phyloP scores from a whole-genome alignment of 1,140 invertebrate species.

The Papilio helenus region DNA sequence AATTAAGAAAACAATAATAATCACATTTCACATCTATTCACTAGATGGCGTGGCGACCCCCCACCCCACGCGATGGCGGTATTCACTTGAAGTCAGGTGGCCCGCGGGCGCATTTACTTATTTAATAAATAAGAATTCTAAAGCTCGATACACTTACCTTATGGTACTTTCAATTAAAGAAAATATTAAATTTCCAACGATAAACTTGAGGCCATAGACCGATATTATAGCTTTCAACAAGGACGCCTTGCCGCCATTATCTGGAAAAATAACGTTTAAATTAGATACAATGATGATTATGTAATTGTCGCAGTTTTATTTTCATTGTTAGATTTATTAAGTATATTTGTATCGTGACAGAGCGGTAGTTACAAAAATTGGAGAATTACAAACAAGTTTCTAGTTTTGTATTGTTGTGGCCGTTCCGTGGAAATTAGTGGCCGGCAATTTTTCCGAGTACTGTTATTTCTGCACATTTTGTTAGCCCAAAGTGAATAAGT shows the following conservation, averaged over 20 bases:
- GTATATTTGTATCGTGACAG: too few relatives aligned
- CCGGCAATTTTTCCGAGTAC: too few relatives aligned
- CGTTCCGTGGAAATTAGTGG: too few relatives aligned
- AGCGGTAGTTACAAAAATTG: too few relatives aligned
- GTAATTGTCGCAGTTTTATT: too few relatives aligned
- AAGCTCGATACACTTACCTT: slow-evolving; percentile 51
- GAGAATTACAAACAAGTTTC: too few relatives aligned
- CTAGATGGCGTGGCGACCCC: too few relatives aligned
- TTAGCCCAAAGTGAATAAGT: background rate
- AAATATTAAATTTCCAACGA: slow-evolving; percentile 62
- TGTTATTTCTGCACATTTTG: background rate
- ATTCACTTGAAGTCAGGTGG: too few relatives aligned
- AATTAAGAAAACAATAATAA: background rate
- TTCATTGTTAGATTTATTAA: too few relatives aligned
- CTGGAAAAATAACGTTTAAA: slow-evolving; percentile 49
- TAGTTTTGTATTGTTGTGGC: too few relatives aligned
- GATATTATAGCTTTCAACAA: slow-evolving; percentile 61
- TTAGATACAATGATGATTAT: background rate
- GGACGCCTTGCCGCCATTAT: slow-evolving; percentile 63
- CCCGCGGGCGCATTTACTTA: background rate
- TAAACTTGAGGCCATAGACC: slow-evolving; percentile 63
- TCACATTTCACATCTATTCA: background rate
- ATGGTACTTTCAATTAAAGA: slow-evolving; percentile 54
- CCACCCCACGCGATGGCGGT: too few relatives aligned
- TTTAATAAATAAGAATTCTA: background rate